Percentiles rank a stretch among this genome's conserved stretches.
Conservation (phyloP, 2,888 invertebrate genomes). For the Mycalesis mineus region DNA sequence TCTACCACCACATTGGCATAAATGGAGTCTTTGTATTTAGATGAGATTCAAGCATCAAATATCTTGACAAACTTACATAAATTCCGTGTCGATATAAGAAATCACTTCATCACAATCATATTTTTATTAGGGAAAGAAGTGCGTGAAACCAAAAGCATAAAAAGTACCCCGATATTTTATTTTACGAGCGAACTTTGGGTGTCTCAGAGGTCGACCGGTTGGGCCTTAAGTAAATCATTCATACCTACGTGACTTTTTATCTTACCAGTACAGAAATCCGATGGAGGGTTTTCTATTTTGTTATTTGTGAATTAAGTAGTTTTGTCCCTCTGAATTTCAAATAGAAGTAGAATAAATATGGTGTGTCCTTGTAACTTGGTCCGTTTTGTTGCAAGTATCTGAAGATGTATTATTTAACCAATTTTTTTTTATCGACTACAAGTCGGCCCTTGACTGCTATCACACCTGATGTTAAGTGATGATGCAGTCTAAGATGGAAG, state of each 20-base stretch:
- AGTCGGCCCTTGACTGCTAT: too few species aligned
- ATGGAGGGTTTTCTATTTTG: background rate
- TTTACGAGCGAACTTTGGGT: slow-evolving; percentile 26
- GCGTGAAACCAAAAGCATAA: slow-evolving; percentile 1
- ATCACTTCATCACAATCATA: slow-evolving; percentile 3
- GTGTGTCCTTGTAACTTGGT: too few species aligned
- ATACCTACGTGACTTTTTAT: slow-evolving; percentile 16
- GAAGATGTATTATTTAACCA: too few species aligned
- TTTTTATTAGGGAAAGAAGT: slow-evolving; percentile 3
- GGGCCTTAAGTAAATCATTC: slow-evolving; percentile 30
- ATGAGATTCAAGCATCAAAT: too few species aligned
- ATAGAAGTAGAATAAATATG: background rate
- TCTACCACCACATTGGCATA: too few species aligned
- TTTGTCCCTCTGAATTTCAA: background rate
- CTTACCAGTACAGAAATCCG: background rate
- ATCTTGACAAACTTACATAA: too few species aligned
- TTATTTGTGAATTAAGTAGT: background rate
- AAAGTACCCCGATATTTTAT: slow-evolving; percentile 8
- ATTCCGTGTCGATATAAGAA: background rate
- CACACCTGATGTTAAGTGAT: too few species aligned
- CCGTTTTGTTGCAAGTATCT: too few species aligned
- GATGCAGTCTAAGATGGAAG: too few species aligned
- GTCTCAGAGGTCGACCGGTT: slow-evolving; percentile 28
- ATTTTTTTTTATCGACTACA: too few species aligned
- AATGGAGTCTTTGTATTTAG: too few species aligned